Conservation (phyloP, 2,888 invertebrate genomes). For the Vanessa cardui region DNA sequence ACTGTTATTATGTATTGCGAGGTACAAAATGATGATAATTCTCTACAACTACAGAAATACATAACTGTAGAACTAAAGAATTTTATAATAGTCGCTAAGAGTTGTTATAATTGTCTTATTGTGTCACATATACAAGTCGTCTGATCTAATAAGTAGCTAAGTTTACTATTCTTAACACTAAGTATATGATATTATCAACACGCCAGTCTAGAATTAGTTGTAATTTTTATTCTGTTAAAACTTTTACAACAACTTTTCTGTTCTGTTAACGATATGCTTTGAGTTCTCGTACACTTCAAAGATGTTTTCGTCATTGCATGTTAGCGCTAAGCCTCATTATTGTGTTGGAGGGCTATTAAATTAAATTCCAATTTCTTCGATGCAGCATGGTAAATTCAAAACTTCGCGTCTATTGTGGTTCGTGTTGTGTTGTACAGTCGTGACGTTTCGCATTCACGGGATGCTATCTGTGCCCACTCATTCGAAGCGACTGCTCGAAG, state of each 20-base stretch:
- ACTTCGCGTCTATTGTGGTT: conserved; percentile 30
- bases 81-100: conserved; percentile 26
- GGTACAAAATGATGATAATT: conserved; percentile 24
- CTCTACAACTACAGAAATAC: conserved; percentile 12
- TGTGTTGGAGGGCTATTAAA: conserved; percentile 28
- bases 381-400: conserved; percentile 29
- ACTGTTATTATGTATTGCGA: conserved; percentile 16
- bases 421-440: conserved; percentile 30
- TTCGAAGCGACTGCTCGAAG: conserved; percentile 37
- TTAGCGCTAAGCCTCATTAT: conserved; percentile 19
- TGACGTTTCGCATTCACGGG: conserved; percentile 34
- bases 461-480: conserved; percentile 38
- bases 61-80: conserved; percentile 23
- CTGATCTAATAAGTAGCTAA: conserved; percentile 14
- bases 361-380: conserved; percentile 37
- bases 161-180: conserved; percentile 3
- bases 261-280: background rate
- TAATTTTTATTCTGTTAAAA: conserved; percentile 11
- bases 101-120: conserved; percentile 19
- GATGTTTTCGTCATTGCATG: conserved; percentile 9
- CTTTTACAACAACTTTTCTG: conserved; percentile 2
- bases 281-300: background rate
- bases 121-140: conserved; percentile 18
- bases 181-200: conserved; percentile 19
- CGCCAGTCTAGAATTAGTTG: conserved; percentile 1